Evolutionary conservation across 2,888 invertebrate species (phyloP).

Genomic region (Sialis lutaria): DNA sequence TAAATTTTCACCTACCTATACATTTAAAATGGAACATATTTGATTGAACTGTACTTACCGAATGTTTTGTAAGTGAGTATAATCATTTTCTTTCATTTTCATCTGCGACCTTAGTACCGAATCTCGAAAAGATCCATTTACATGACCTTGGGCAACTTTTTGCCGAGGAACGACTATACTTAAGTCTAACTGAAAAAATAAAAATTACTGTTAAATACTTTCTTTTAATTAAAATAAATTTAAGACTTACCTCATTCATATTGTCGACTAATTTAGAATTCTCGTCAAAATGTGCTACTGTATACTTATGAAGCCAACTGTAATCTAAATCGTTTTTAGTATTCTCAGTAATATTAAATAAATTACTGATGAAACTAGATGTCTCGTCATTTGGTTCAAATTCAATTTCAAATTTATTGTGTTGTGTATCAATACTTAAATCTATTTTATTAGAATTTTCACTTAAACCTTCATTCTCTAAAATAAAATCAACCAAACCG

Average conservation of each 20-base stretch:
- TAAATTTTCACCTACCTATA: not conserved
- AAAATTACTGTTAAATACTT: not conserved
- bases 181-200: slow-evolving; percentile 20
- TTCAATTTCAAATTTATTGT: slow-evolving; percentile 2
- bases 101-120: slow-evolving; percentile 62
- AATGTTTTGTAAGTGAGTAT: slow-evolving; percentile 52
- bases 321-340: slow-evolving; percentile 27
- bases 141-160: slow-evolving; percentile 35
- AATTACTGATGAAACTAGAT: not conserved
- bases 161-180: slow-evolving; percentile 33
- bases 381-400: not conserved
- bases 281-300: slow-evolving; percentile 12
- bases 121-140: slow-evolving; percentile 44
- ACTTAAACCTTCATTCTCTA: not conserved
- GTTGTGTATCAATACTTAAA: not conserved
- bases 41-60: slow-evolving; percentile 24
- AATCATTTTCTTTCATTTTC: slow-evolving; percentile 58
- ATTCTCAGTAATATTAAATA: slow-evolving; percentile 1
- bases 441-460: not conserved
- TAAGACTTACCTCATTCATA: not conserved
- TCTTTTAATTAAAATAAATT: slow-evolving; percentile 10
- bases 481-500: not conserved
- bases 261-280: not conserved
- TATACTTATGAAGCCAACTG: slow-evolving; percentile 43
- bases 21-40: not conserved